Base-by-base conservation (phyloP, 1,140 invertebrate genomes). In the Cataglyphis hispanica region DNA sequence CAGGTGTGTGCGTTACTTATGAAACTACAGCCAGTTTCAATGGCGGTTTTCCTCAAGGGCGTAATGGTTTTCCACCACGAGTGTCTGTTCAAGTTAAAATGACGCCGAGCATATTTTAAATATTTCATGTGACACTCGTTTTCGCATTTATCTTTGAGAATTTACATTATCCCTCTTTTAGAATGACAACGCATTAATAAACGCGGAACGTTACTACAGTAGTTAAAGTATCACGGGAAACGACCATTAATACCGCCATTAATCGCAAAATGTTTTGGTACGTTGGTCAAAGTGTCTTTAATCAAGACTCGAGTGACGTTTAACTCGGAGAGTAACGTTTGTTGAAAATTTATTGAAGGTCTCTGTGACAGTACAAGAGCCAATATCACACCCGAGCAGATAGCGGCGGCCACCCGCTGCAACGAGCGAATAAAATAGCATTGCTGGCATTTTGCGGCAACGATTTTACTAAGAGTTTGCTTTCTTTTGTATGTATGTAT, bases 381-480 rank as follows among this genome's bases (percentile, higher is more conserved):
- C 64, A 53, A 53, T 34, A 34, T 50, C 5, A 25, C 43, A 27
- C 50, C 5, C 31, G 53, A 43, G 11, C 25, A 27, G 60, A 77
- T 66, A 77, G 25, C 61, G 43, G 13, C 19, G 25, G 25, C 53
- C 34, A 43, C 69, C 27, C 40, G 40, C 2, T 10, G 56, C 37
- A 81, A 88, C 27, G 76, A 53, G 34, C 61, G 46, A 80, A 10
- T 25, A 37, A 56, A 76, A 34, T 25, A 34, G 60, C 58, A 31
- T 81, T 69, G 84, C 86, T 88, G 86, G 31, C 46, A 50, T n/a
- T 86, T 60, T 72, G 64, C 69, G 50, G 37, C 80, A 19, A 1
- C 27, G 25, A 34, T 53, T 74, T 27, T 19, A 16, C 34, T 50
- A 40, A 19, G 31, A 16, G 7, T 43, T 76, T n/a, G 16, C 22